A percentile compares a stretch with the other conserved stretches of the same genome.
Evolutionary conservation across 2,888 invertebrate species (phyloP).

Genomic region (Polydrusus cervinus): DNA sequence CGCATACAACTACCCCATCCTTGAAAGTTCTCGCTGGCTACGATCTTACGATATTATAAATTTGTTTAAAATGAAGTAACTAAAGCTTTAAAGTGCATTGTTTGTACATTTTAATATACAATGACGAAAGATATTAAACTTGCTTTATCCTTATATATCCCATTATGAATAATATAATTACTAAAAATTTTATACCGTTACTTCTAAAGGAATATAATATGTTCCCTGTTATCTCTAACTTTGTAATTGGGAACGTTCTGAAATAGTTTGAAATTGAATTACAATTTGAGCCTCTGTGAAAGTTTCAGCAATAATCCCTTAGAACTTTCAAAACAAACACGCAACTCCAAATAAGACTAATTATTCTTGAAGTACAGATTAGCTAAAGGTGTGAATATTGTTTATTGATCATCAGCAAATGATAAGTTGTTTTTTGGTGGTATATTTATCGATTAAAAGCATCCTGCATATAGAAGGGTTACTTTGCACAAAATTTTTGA

Average conservation of each 20-base stretch:
- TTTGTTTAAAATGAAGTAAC: no score
- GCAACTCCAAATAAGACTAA: constrained; percentile 10
- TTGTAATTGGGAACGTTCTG: constrained; percentile 35
- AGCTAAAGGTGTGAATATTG: neutral
- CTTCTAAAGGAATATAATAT: constrained; percentile 3
- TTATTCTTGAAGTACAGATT: constrained; percentile 13
- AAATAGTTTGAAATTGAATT: constrained; percentile 39
- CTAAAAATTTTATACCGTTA: constrained; percentile 3
- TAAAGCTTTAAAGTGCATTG: no score
- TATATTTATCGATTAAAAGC: no score
- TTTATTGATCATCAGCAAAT: neutral
- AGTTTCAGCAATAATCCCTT: constrained; percentile 43
- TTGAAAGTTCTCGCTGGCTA: no score
- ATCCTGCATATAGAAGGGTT: no score
- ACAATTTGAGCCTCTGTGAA: constrained; percentile 36
- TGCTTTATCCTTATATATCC: neutral
- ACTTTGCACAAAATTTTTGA: no score
- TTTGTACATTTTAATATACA: neutral
- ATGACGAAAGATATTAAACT: neutral
- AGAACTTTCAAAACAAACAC: constrained; percentile 28
- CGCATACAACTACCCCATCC: no score
- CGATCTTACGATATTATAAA: no score
- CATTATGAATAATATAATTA: neutral
- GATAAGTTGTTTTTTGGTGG: neutral
- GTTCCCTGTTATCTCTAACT: constrained; percentile 29